phyloP scores from a whole-genome alignment of 2,888 invertebrate species.

The Drosophila pegasa region DNA sequence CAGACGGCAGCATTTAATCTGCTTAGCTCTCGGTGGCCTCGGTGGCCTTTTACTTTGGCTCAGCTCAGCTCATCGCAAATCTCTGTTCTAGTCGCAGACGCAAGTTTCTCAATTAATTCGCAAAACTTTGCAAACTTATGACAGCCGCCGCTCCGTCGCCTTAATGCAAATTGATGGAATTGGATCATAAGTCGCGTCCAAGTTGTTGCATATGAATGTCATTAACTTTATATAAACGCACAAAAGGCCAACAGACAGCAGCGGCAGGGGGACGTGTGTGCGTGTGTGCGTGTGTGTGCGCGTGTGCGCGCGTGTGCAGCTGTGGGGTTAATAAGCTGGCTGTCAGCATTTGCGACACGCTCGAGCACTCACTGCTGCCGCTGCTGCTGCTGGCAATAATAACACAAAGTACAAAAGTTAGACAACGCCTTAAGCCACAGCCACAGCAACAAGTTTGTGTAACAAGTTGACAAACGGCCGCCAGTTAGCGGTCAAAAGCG shows the following conservation, averaged over 20 bases:
- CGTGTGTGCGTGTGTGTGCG: neutral
- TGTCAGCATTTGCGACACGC: constrained; percentile 70
- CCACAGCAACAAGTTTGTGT: constrained; percentile 49
- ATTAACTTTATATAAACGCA: constrained; percentile 43
- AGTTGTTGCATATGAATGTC: constrained; percentile 41
- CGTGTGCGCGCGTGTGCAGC: neutral
- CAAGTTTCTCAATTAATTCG: constrained; percentile 72
- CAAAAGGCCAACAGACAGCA: constrained; percentile 9
- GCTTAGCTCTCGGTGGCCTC: constrained; percentile 38
- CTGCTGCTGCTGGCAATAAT: constrained; percentile 30
- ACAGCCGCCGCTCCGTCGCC: constrained; percentile 40
- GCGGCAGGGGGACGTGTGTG: neutral
- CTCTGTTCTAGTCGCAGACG: constrained; percentile 16
- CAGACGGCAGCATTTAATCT: constrained; percentile 58
- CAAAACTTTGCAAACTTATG: constrained; percentile 60
- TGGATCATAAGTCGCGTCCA: constrained; percentile 58
- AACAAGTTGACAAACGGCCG: constrained; percentile 56
- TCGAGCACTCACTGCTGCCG: constrained; percentile 27
- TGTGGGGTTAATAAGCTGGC: constrained; percentile 46
- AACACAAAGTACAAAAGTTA: constrained; percentile 56
- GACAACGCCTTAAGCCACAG: constrained; percentile 30
- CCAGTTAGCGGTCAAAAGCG: constrained; percentile 65
- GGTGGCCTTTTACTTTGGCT: constrained; percentile 17
- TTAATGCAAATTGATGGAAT: constrained; percentile 68
- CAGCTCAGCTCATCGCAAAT: constrained; percentile 9